These are phyloP conservation scores for Margarornis squamiger DNA, from an alignment of 2,797 vertebrate genomes.

Conservation along the genomic window DNA sequence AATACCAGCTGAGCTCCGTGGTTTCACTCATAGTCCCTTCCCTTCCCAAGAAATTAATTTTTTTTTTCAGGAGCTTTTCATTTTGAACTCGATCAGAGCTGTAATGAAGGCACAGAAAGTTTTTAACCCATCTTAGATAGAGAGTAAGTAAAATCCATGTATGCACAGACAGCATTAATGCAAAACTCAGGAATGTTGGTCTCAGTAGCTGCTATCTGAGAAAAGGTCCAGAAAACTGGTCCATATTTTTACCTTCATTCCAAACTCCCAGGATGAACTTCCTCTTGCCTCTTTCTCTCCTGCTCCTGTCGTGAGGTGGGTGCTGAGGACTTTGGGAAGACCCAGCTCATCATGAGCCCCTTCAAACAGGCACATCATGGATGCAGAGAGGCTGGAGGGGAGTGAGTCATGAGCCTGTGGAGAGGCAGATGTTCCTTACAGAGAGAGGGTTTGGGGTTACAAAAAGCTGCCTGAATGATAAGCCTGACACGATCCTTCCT, in stretches of 20 bases:
- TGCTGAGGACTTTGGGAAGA: neutral
- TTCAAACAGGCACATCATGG: accelerated
- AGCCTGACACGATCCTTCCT: neutral
- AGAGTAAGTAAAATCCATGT: neutral
- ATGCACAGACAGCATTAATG: accelerated
- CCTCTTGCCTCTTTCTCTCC: neutral
- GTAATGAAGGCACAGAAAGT: neutral
- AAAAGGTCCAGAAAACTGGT: neutral
- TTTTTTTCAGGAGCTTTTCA: neutral
- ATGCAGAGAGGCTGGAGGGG: accelerated
- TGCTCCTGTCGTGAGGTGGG: no score
- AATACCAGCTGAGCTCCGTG: neutral
- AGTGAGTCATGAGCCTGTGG: neutral
- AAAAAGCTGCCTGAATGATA: neutral
- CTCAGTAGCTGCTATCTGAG: neutral
- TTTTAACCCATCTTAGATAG: neutral
- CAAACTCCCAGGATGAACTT: neutral
- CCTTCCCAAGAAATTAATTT: neutral
- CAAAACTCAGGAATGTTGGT: neutral
- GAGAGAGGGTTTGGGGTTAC: neutral
- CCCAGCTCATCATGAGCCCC: neutral
- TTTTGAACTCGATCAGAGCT: neutral
- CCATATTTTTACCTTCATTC: neutral
- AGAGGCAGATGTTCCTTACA: neutral
- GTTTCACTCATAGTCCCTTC: neutral